phyloP scores from a whole-genome alignment of 1,140 invertebrate species.

The Holotrichia oblita region DNA sequence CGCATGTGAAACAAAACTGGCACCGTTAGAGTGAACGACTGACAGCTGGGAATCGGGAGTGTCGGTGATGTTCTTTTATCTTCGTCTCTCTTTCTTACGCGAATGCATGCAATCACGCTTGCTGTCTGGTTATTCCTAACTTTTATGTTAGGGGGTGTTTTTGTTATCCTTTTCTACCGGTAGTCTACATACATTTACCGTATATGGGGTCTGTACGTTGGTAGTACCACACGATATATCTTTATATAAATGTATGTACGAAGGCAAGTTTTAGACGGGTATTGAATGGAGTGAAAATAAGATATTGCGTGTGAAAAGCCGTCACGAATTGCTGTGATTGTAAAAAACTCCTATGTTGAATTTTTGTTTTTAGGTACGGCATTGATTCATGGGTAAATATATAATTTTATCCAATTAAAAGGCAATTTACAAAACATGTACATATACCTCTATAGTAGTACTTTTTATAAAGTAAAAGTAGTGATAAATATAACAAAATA shows the following conservation, averaged over 20 bases:
- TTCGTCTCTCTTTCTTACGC: not conserved
- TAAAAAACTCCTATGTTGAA: not conserved
- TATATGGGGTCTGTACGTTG: not conserved
- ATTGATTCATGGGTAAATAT: too few species aligned
- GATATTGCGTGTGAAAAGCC: not conserved
- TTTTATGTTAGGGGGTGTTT: constrained; percentile 5
- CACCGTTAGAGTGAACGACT: constrained; percentile 27
- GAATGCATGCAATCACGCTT: not conserved
- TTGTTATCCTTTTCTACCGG: constrained; percentile 3
- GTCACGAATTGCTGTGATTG: not conserved
- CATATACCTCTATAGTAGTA: too few species aligned
- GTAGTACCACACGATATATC: not conserved
- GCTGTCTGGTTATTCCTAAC: not conserved
- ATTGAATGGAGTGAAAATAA: constrained; percentile 8
- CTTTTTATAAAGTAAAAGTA: too few species aligned
- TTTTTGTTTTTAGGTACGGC: not conserved
- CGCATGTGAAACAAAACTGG: constrained; percentile 36
- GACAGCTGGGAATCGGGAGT: constrained; percentile 29
- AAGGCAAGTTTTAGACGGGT: not conserved
- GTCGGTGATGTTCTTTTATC: constrained; percentile 29
- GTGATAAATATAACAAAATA: too few species aligned
- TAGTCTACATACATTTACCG: not conserved
- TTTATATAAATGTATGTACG: not conserved
- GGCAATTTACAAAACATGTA: too few species aligned
- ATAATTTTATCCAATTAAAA: too few species aligned